A percentile compares a stretch with the other conserved stretches of the same genome.
Conservation (phyloP, 2,797 vertebrate species). For the Thamnophis elegans region DNA sequence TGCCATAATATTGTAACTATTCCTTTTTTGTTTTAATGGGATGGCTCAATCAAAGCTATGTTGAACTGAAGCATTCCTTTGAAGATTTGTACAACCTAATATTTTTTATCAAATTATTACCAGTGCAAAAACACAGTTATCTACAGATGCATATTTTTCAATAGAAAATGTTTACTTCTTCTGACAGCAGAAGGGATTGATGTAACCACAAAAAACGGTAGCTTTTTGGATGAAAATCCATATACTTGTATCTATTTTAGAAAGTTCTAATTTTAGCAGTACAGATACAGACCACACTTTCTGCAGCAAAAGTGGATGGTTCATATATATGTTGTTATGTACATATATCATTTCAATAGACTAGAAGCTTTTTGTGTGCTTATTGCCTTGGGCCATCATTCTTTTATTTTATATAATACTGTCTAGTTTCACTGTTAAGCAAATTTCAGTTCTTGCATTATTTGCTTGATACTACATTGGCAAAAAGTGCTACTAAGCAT, state of each 20-base stretch:
- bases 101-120: slow-evolving; percentile 32
- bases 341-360: neutral
- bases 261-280: neutral
- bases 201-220: neutral
- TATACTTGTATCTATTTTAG: neutral
- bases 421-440: neutral
- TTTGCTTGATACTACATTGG: slow-evolving; percentile 7
- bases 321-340: neutral
- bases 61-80: neutral
- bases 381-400: neutral
- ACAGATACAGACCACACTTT: neutral
- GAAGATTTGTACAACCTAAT: neutral
- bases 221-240: neutral
- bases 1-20: neutral
- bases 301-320: neutral
- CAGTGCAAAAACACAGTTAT: neutral
- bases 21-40: neutral
- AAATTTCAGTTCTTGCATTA: neutral
- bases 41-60: neutral
- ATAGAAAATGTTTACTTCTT: neutral
- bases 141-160: neutral
- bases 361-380: neutral
- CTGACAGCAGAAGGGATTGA: neutral
- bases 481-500: neutral
- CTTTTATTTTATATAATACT: slow-evolving; percentile 3